Base-by-base conservation (phyloP, 2,113 vertebrate species). In the Actenoides hombroni region DNA sequence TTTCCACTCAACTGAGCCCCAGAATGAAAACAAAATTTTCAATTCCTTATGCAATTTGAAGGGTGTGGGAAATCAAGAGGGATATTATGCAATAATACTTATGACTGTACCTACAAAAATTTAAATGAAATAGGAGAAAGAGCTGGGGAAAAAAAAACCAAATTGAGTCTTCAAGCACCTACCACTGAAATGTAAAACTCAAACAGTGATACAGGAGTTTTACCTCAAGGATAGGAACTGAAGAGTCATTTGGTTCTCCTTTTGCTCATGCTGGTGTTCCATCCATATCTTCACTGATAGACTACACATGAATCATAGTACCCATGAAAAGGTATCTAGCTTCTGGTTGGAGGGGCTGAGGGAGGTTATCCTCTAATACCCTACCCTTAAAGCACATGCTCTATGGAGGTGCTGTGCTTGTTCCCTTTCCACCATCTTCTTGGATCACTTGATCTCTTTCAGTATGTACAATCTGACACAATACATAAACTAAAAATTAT, bases 381-480 rank as follows among this genome's bases (percentile, higher is more conserved):
- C 8, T 13, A 9, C 13, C 33, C 29, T 68, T 59, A 54, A 48
- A 82, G 54, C 7, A 10, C 7, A 5, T 7, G 16, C 2, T 37
- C 46, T 83, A 48, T 33, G 40, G 59, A 64, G 17, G 12, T 16
- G 26, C 20, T 75, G 10, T 14, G 21, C 29, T 49, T 31, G 7
- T 6, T 67, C 46, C 21, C 24, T n/a, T 80, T 37, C 49, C 21
- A 73, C 29, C 24, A 31, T 13, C 40, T 73, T 63, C 57, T 3
- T 20, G 15, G 13, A 46, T 20, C 25, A 10, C 4, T 13, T 15
- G 20, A 9, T 14, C 6, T 54, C 21, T 42, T 42, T 64, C 23
- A 2, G 3, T 4, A 1, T 2, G 8, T 35, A 31, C 0, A 14
- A 26, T 5, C 9, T 10, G 42, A 44, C 21, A 17, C 11, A 23